phyloP scores from a whole-genome alignment of 2,113 vertebrate species.

The Scartelaos histophorus region DNA sequence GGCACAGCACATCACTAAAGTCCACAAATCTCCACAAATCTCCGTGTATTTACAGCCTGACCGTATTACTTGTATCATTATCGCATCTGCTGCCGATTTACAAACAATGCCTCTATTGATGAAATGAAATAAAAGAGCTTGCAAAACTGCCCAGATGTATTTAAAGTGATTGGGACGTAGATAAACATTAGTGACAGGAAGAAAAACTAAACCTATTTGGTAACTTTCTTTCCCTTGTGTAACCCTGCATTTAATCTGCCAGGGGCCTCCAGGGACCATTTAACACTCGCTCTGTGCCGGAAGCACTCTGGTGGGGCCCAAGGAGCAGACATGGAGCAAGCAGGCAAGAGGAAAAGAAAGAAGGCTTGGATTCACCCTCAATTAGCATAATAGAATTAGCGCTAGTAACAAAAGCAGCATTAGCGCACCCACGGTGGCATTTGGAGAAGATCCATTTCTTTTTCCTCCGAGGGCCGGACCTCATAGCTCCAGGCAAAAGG shows the following conservation, averaged over 20 bases:
- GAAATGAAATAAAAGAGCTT: conserved; percentile 7
- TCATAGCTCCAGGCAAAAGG: conserved; percentile 41
- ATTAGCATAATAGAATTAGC: conserved; percentile 73
- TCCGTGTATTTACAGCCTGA: conserved; percentile 30
- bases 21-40: conserved; percentile 27
- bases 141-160: conserved; percentile 9
- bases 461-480: conserved; percentile 43
- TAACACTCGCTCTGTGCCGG: conserved; percentile 46
- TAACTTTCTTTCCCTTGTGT: conserved; percentile 2
- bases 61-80: conserved; percentile 24
- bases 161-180: conserved; percentile 7
- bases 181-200: conserved; percentile 27
- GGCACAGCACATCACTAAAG: conserved; percentile 7
- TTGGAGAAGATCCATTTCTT: conserved; percentile 68
- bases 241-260: conserved; percentile 36
- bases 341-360: conserved; percentile 20
- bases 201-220: conserved; percentile 15
- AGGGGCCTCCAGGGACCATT: conserved; percentile 39
- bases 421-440: conserved; percentile 59
- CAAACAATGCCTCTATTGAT: conserved; percentile 19
- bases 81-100: conserved; percentile 22
- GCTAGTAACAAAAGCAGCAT: conserved; percentile 65
- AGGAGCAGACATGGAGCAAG: conserved; percentile 27
- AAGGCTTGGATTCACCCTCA: conserved; percentile 50
- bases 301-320: conserved; percentile 29